A percentile compares a stretch with the other conserved stretches of the same genome.
These are phyloP conservation scores for Champsocephalus esox DNA, from an alignment of 2,797 vertebrate genomes.

Conservation along the genomic window DNA sequence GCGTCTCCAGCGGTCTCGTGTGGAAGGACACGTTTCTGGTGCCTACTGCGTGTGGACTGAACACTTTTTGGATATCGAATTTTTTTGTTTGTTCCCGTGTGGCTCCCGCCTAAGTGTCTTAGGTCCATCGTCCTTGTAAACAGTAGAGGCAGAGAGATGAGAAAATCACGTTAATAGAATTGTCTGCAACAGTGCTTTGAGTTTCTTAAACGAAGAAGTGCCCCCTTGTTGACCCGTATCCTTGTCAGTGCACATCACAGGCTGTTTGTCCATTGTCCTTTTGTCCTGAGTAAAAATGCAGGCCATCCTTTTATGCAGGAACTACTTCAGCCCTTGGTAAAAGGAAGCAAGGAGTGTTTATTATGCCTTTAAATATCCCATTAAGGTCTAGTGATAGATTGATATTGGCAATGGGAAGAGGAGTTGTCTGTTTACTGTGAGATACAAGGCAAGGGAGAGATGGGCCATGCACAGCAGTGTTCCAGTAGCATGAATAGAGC, in stretches of 20 bases:
- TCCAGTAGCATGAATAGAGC: conserved; percentile 62
- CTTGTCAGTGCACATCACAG: conserved; percentile 16
- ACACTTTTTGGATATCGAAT: too few relatives aligned
- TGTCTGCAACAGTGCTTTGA: conserved; percentile 2
- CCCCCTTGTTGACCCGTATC: conserved; percentile 51
- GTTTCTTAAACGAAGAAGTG: conserved; percentile 24
- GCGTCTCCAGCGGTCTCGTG: too few relatives aligned
- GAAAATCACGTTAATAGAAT: conserved; percentile 22
- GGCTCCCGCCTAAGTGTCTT: neutral
- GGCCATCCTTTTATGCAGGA: conserved; percentile 54
- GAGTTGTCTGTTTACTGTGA: conserved; percentile 53
- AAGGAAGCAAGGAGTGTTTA: conserved; percentile 45
- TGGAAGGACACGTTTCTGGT: too few relatives aligned
- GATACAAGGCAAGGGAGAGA: conserved; percentile 39
- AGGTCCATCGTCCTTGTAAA: conserved; percentile 6
- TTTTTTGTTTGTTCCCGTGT: too few relatives aligned
- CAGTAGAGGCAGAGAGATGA: neutral
- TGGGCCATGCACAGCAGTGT: conserved; percentile 42
- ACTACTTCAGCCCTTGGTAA: conserved; percentile 52
- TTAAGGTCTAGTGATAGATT: conserved; percentile 65
- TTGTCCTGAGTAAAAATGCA: conserved; percentile 50
- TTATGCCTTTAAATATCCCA: conserved; percentile 66
- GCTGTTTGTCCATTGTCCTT: conserved; percentile 31
- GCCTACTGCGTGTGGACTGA: too few relatives aligned
- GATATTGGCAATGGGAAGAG: conserved; percentile 46